Evolutionary conservation across 2,797 vertebrate species (phyloP), one percentile per base, ranked within the genome.

Genomic region (Danio choprae): DNA sequence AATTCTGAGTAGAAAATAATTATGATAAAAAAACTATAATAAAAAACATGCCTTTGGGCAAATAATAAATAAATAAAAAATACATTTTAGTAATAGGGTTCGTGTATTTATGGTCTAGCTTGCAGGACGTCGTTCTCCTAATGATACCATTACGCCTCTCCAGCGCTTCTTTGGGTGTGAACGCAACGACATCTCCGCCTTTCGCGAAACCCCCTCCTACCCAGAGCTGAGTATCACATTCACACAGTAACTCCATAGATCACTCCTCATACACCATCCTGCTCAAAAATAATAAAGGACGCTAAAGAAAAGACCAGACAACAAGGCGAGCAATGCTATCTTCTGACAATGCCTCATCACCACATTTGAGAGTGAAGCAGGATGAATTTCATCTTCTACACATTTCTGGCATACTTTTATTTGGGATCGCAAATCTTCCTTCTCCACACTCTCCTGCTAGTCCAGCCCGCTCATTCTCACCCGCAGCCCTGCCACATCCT

Each of bases 401-500:
- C 74, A 74, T 85, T 90, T 80, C 83, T 88, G 88, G 87, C 82
- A 83, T 87, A 87, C 88, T 88, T 89, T 82, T 87, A 84, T 86
- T 87, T 91, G 76, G 89, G 87, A 83, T 84, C 89, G 77, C 87
- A 87, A 79, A 59, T 71, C 29, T 71, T 87, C 78, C 67, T 90
- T 69, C 80, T 94, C 74, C 87, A 90, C 84, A 86, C 90, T 29
- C 29, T 29, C 74, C 86, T 91, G 22, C 78, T 91, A 44, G 15
- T 79, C 38, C 88, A 84, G 43, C 90, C 90, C 40, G 89, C 88
- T 48, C 84, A 86, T 80, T 92, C 90, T 10, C 96, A 96, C 90
- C 95, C 96, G 60, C 93, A 96, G 88, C 95, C 96, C 41, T 97
- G 96, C 87, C 93, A 90, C 85, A 90, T 93, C 84, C 90, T 90